Conservation (phyloP, 2,113 vertebrate genomes). For the Cryptomyrus ogoouensis region DNA sequence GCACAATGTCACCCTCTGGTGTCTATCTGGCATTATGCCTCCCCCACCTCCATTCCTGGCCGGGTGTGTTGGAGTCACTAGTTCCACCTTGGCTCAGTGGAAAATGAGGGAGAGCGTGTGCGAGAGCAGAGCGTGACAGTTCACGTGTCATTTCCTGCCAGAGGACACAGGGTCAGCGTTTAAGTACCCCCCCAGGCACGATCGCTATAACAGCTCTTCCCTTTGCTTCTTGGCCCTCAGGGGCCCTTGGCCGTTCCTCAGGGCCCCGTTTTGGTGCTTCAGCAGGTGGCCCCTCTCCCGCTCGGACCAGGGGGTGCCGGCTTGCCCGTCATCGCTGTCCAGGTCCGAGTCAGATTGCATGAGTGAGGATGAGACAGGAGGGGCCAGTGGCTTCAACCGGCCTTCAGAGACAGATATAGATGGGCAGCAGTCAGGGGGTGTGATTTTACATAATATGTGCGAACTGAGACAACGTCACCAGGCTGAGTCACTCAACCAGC, state of each 20-base stretch:
- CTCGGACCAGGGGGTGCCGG: constrained; percentile 78
- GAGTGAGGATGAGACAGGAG: constrained; percentile 80
- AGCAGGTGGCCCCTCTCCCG: constrained; percentile 86
- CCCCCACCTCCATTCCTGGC: neutral
- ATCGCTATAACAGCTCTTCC: constrained; percentile 62
- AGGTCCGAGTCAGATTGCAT: constrained; percentile 95
- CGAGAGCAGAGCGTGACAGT: neutral
- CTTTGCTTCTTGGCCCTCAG: constrained; percentile 70
- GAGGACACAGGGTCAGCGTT: neutral
- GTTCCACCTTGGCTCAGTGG: constrained; percentile 47
- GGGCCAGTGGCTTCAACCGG: constrained; percentile 70
- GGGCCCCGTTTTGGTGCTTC: constrained; percentile 80
- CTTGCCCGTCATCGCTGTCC: constrained; percentile 87
- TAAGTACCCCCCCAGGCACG: neutral
- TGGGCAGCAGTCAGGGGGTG: neutral
- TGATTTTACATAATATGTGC: neutral
- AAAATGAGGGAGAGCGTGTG: constrained; percentile 26
- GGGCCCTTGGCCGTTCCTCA: constrained; percentile 82
- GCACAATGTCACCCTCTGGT: neutral
- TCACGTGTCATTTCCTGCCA: neutral
- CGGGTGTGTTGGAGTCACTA: neutral
- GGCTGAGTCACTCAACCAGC: neutral
- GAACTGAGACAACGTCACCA: neutral
- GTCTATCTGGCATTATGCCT: neutral
- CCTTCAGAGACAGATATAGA: constrained; percentile 48